Conservation (phyloP, 1,140 invertebrate genomes). For the Metaphire vulgaris region DNA sequence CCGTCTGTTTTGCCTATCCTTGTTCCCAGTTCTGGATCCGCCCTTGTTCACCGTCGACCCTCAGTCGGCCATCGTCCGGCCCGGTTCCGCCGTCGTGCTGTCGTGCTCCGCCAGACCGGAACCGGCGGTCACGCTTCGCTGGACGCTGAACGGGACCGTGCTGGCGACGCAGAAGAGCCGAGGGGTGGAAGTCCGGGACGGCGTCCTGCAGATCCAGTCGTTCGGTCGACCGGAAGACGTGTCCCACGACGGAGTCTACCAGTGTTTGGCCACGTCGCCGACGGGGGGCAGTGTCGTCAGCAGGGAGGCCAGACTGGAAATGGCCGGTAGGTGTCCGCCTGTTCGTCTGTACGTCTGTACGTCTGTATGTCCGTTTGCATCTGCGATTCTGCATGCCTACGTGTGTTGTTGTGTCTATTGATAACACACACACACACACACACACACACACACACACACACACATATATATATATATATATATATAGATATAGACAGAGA, state of each 20-base stretch:
- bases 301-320: not conserved
- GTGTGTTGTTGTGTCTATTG: no score
- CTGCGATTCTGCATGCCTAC: conserved; percentile 5
- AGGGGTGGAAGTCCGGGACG: not conserved
- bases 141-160: not conserved
- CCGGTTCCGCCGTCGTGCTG: not conserved
- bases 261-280: not conserved
- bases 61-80: not conserved
- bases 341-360: conserved; percentile 14
- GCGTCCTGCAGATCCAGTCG: not conserved
- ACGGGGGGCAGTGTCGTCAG: not conserved
- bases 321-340: conserved; percentile 7
- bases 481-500: no score
- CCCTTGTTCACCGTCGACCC: not conserved
- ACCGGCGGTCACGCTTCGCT: not conserved
- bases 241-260: not conserved
- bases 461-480: no score
- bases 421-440: no score
- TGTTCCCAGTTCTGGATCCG: no score
- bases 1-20: no score
- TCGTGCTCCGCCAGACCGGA: not conserved
- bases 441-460: no score
- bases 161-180: not conserved
- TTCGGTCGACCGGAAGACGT: not conserved
- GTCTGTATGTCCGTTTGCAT: conserved; percentile 1